A percentile compares a stretch with the other conserved stretches of the same genome.
phyloP scores from a whole-genome alignment of 2,888 invertebrate species.

The Amphipyra berbera region DNA sequence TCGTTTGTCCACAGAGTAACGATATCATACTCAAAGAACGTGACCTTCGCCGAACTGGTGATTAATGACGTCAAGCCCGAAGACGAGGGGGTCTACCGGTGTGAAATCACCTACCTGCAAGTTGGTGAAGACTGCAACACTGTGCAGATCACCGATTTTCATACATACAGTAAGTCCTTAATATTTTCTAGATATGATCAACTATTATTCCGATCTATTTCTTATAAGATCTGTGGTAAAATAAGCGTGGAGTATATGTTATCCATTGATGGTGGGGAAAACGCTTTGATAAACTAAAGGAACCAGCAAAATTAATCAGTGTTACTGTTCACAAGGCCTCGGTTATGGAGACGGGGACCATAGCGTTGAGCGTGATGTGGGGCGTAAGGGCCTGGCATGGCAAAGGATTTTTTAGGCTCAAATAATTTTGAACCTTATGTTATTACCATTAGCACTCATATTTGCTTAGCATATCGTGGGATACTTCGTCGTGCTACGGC shows the following conservation, averaged over 20 bases:
- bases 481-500: too few relatives aligned
- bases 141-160: slow-evolving; percentile 94
- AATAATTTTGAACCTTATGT: too few relatives aligned
- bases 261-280: too few relatives aligned
- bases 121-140: slow-evolving; percentile 95
- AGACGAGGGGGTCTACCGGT: slow-evolving; percentile 95
- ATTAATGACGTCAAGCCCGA: slow-evolving; percentile 92
- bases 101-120: slow-evolving; percentile 95
- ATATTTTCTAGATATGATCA: not conserved
- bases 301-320: too few relatives aligned
- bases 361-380: too few relatives aligned
- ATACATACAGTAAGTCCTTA: slow-evolving; percentile 93
- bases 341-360: too few relatives aligned
- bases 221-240: not conserved
- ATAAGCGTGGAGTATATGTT: not conserved
- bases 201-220: not conserved
- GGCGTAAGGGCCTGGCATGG: too few relatives aligned
- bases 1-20: slow-evolving; percentile 91
- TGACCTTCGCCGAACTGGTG: slow-evolving; percentile 91
- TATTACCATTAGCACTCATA: too few relatives aligned
- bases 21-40: slow-evolving; percentile 91
- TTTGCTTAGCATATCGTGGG: too few relatives aligned
- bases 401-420: too few relatives aligned
- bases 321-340: too few relatives aligned
- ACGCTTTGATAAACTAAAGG: too few relatives aligned